Conservation (phyloP, 2,888 invertebrate genomes). For the Beris chalybata region DNA sequence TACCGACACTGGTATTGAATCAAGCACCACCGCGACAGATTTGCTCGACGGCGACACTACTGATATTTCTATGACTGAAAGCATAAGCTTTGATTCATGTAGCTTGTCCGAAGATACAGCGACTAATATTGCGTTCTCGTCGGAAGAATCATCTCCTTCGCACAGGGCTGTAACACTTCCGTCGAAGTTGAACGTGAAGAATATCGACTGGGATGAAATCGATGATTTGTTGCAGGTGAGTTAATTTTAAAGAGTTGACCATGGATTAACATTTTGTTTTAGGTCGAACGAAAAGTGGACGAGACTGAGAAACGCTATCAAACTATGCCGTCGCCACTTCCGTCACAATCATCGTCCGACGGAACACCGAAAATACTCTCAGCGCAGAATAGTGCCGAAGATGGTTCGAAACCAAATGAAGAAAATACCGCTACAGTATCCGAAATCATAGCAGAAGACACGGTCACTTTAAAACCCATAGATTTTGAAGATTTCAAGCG, state of each 20-base stretch:
- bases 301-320: conserved; percentile 68
- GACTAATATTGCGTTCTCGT: conserved; percentile 46
- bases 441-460: conserved; percentile 19
- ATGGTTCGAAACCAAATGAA: conserved; percentile 35
- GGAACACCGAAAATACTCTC: conserved; percentile 48
- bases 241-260: background rate
- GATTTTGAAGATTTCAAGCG: conserved; percentile 56
- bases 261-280: background rate
- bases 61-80: conserved; percentile 54
- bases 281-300: conserved; percentile 65
- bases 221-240: conserved; percentile 65
- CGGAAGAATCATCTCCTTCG: conserved; percentile 45
- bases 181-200: conserved; percentile 67
- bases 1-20: conserved; percentile 51
- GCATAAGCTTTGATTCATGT: conserved; percentile 55
- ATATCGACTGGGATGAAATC: conserved; percentile 70
- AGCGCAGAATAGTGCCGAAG: conserved; percentile 45
- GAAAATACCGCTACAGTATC: conserved; percentile 18
- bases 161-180: conserved; percentile 61
- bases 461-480: conserved; percentile 54
- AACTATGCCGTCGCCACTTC: conserved; percentile 69
- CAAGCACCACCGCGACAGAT: conserved; percentile 50
- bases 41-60: conserved; percentile 52
- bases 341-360: conserved; percentile 58
- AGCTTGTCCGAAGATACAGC: conserved; percentile 53